Evolutionary conservation across 2,797 vertebrate genomes (phyloP), one percentile per base, ranked within the genome.

Genomic region (Microcaecilia unicolor): DNA sequence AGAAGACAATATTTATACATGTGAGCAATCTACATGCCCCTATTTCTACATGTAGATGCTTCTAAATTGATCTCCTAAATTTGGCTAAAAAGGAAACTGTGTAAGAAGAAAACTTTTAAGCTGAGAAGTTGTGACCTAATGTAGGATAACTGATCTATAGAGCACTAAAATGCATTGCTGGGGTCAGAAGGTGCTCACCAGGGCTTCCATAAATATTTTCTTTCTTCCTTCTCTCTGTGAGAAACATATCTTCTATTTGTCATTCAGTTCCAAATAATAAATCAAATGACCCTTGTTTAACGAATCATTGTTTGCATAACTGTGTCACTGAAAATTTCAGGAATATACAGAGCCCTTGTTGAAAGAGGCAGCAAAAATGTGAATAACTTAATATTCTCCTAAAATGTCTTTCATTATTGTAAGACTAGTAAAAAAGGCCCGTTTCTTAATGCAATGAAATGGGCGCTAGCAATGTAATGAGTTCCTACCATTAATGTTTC

Each of bases 361-460:
- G 22, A 12, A 15, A 18, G n/a, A 36, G 24, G 26, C 6, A 31
- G 30, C 37, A 51, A 49, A 41, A 48, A 6, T 16, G 21, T 58
- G 48, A 59, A 63, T 57, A 55, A 41, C 50, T 58, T 37, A 15
- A 34, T 39, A 25, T 34, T 15, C 10, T 32, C 14, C 18, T 22
- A 22, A 5, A n/a, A n/a, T 15, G 3, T 14, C 48, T 48, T n/a
- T 21, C 22, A n/a, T n/a, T 22, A 22, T 8, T 13, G 6, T 15
- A 51, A 23, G 44, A 62, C 55, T n/a, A n/a, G n/a, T n/a, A n/a
- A n/a, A n/a, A n/a, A n/a, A n/a, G n/a, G n/a, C n/a, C n/a, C n/a
- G n/a, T n/a, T n/a, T n/a, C n/a, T n/a, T n/a, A n/a, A n/a, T n/a
- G n/a, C n/a, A n/a, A n/a, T n/a, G n/a, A n/a, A n/a, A n/a, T n/a